A percentile compares a stretch with the other conserved stretches of the same genome.
Evolutionary conservation across 1,140 invertebrate genomes (phyloP).

Genomic region (Acromyrmex echinatior): DNA sequence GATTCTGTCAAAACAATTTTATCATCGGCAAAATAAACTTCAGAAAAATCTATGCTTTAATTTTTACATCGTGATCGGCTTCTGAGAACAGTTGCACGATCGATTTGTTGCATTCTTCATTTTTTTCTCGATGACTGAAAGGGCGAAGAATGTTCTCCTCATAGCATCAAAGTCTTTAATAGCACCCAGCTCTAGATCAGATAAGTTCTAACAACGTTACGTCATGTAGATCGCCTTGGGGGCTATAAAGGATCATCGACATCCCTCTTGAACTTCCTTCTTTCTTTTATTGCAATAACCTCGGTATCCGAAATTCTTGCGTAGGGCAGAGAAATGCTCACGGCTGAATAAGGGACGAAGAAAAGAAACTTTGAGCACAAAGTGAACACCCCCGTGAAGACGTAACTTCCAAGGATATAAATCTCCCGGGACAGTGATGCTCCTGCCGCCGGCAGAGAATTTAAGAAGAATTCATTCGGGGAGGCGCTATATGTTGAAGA

Average conservation of each 20-base stretch:
- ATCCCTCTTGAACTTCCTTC: constrained; percentile 21
- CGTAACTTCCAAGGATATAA: constrained; percentile 74
- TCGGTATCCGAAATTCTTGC: constrained; percentile 58
- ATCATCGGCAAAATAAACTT: constrained; percentile 19
- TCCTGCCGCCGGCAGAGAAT: constrained; percentile 68
- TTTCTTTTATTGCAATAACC: constrained; percentile 49
- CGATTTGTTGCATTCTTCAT: background rate
- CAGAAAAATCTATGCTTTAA: background rate
- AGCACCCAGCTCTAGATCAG: constrained; percentile 53
- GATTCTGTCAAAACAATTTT: constrained; percentile 6
- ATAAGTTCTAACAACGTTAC: constrained; percentile 58
- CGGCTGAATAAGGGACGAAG: constrained; percentile 64
- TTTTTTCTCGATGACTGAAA: constrained; percentile 27
- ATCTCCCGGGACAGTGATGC: constrained; percentile 81
- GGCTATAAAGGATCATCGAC: constrained; percentile 58
- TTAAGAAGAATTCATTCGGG: constrained; percentile 65
- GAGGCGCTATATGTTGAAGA: constrained; percentile 50
- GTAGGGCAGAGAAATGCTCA: constrained; percentile 30
- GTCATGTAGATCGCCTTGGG: constrained; percentile 51
- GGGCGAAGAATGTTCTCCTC: constrained; percentile 31
- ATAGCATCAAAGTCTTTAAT: constrained; percentile 42
- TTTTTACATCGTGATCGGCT: background rate
- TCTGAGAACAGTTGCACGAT: constrained; percentile 11
- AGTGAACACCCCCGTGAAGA: constrained; percentile 62
- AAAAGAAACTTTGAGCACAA: constrained; percentile 63